Base-by-base conservation (phyloP, 2,113 vertebrate genomes). In the Nestor notabilis region DNA sequence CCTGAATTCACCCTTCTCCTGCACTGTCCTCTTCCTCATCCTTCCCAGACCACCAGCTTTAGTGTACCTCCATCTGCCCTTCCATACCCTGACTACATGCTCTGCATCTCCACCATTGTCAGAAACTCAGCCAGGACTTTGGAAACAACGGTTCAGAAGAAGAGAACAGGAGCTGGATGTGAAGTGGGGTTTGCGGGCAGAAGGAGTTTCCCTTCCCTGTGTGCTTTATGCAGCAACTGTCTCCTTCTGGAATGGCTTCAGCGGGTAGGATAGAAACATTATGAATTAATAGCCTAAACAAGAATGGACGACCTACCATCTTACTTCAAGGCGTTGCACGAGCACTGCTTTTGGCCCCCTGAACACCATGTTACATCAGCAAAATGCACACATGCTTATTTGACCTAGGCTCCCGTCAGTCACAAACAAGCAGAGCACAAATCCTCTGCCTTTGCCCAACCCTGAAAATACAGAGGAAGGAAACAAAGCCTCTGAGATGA, bases 141-240 rank as follows among this genome's bases (percentile, higher is more conserved):
- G 37, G 49, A 65, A 89, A 64, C 15, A 21, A 17, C 52, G 66
- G 27, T 31, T 70, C 33, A 31, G 71, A 46, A 33, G 37, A 89
- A 65, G 11, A 69, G 29, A 82, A 70, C 64, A 61, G 46, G 41
- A 79, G 16, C 37, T 79, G 56, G 33, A 86, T 23, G 25, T 52
- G 37, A 71, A 52, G 44, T 1, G 4, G 28, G 3, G 1, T 41
- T 41, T 1, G 1, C 11, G 11, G 13, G 27, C 50, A 78, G 52
- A 65, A 65, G 17, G 31, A 82, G 11, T 41, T 64, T 66, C 29
- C 13, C 31, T 75, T 88, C 27, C 29, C 7, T 5, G 0, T 19
- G 24, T 74, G 24, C 37, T 74, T 83, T 41, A 19, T 39, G 43
- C 35, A 72, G 21, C 43, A 75, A 6, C 29, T 69, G 19, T 31